Evolutionary conservation across 2,797 vertebrate genomes (phyloP).

Genomic region (Rhinogobio ventralis): DNA sequence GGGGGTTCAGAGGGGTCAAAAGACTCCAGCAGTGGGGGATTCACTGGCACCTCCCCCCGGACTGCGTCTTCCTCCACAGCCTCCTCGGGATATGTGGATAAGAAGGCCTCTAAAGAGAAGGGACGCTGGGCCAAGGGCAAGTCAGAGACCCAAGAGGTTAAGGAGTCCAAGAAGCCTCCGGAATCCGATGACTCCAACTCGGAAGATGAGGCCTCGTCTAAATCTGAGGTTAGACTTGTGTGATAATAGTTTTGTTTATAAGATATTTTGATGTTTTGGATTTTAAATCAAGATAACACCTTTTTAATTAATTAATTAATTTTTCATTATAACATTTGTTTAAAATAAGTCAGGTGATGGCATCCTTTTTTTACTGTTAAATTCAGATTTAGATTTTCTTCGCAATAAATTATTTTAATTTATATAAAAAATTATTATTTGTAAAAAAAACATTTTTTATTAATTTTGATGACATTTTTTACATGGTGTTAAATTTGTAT

Average conservation of each 20-base stretch:
- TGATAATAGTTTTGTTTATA: neutral
- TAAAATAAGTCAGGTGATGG: neutral
- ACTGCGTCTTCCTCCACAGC: slow-evolving; percentile 73
- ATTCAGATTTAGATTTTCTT: neutral
- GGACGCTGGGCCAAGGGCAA: slow-evolving; percentile 86
- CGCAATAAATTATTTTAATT: no score
- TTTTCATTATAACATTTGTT: neutral
- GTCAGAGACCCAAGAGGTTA: slow-evolving; percentile 83
- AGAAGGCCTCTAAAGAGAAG: slow-evolving; percentile 92
- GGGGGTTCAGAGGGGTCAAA: slow-evolving; percentile 88
- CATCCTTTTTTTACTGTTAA: neutral
- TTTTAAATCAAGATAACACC: neutral
- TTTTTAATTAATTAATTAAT: neutral
- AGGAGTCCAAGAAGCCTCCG: slow-evolving; percentile 87
- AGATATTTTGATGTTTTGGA: neutral
- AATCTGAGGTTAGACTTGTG: slow-evolving; percentile 87
- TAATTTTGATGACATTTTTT: neutral
- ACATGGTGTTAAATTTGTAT: neutral
- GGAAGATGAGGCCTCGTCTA: slow-evolving; percentile 94
- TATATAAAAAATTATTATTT: no score
- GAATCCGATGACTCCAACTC: slow-evolving; percentile 95
- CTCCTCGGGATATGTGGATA: slow-evolving; percentile 80
- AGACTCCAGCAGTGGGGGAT: slow-evolving; percentile 64
- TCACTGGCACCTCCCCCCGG: slow-evolving; percentile 86
- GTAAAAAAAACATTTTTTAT: no score